A percentile compares a stretch with the other conserved stretches of the same genome.
phyloP scores from a whole-genome alignment of 2,888 invertebrate genomes.

The Melanophora roralis region DNA sequence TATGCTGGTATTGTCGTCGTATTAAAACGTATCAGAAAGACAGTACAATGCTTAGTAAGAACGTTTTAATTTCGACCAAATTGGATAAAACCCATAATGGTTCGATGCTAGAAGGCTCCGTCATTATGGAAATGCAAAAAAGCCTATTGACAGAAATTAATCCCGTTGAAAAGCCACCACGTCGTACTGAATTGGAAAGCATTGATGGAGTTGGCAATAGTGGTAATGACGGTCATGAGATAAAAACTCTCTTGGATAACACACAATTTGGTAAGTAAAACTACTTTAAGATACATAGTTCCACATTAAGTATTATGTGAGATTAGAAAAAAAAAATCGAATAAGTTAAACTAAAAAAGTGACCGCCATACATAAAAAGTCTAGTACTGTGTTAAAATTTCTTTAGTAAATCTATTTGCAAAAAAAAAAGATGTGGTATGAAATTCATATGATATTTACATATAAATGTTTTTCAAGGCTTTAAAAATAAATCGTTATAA shows the following conservation, averaged over 20 bases:
- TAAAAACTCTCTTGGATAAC: slow-evolving; percentile 88
- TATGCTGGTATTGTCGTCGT: slow-evolving; percentile 79
- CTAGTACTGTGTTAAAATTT: too few species aligned
- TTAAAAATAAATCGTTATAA: too few species aligned
- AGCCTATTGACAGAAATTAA: slow-evolving; percentile 89
- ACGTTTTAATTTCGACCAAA: slow-evolving; percentile 75
- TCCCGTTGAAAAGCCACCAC: slow-evolving; percentile 89
- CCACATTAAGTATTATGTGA: too few species aligned
- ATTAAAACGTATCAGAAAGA: slow-evolving; percentile 79
- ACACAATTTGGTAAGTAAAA: slow-evolving; percentile 84
- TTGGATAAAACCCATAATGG: slow-evolving; percentile 81
- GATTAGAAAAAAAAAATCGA: too few species aligned
- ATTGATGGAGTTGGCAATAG: slow-evolving; percentile 79
- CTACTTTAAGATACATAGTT: not conserved
- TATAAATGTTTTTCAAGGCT: too few species aligned
- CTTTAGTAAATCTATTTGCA: too few species aligned
- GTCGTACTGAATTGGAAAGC: slow-evolving; percentile 85
- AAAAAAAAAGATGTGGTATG: too few species aligned
- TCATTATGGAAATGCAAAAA: slow-evolving; percentile 90
- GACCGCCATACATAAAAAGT: too few species aligned
- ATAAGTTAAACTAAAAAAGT: too few species aligned
- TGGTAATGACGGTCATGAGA: slow-evolving; percentile 88
- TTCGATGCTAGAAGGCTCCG: slow-evolving; percentile 85
- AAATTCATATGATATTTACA: too few species aligned
- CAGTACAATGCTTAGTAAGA: slow-evolving; percentile 75